phyloP scores from a whole-genome alignment of 1,140 invertebrate species.

The Meloidogyne hapla region DNA sequence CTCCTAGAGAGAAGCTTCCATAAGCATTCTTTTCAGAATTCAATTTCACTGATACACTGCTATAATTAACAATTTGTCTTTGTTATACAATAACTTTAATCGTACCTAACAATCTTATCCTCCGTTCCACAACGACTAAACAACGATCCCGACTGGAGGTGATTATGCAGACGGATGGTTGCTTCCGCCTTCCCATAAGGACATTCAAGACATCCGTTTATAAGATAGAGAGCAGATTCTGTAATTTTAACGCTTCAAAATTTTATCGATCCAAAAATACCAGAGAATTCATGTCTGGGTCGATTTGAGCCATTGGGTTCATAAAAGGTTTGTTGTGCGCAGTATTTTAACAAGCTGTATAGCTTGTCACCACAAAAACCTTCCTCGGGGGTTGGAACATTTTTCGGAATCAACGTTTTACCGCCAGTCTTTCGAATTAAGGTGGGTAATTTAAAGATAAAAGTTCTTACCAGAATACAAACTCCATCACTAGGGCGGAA shows the following conservation, averaged over 20 bases:
- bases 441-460: not conserved
- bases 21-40: not conserved
- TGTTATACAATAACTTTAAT: not conserved
- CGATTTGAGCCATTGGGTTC: not conserved
- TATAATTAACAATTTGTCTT: slow-evolving; percentile 1
- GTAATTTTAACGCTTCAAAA: not conserved
- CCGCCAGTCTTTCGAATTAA: not conserved
- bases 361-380: not conserved
- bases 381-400: not conserved
- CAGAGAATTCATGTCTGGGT: not conserved
- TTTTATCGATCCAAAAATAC: not conserved
- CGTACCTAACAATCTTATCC: not conserved
- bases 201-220: slow-evolving; percentile 24
- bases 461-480: not conserved
- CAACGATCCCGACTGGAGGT: not conserved
- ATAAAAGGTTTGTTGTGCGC: not conserved
- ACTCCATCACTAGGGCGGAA: not conserved
- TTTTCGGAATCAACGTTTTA: not conserved
- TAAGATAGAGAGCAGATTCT: slow-evolving; percentile 3
- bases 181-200: slow-evolving; percentile 1
- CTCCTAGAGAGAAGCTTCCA: slow-evolving; percentile 23
- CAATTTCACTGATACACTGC: slow-evolving; percentile 1
- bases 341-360: not conserved
- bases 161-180: slow-evolving; percentile 1
- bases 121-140: slow-evolving; percentile 15